phyloP scores from a whole-genome alignment of 2,888 invertebrate genomes.

The Rotaria magnacalcarata region DNA sequence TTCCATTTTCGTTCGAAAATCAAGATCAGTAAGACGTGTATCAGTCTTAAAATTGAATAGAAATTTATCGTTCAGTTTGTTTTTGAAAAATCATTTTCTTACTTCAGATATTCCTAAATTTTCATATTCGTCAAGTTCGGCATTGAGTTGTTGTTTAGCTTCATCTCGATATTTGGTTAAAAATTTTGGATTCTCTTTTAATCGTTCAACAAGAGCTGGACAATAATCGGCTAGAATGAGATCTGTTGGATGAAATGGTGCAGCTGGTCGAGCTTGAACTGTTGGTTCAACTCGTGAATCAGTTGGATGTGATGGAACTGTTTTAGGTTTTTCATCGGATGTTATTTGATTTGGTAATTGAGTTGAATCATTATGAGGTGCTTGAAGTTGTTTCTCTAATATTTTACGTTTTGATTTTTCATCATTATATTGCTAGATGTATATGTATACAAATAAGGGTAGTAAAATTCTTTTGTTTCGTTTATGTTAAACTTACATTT shows the following conservation, averaged over 20 bases:
- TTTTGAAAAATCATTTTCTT: neutral
- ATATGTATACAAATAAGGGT: no score
- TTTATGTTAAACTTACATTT: neutral
- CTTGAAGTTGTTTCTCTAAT: neutral
- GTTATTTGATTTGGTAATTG: neutral
- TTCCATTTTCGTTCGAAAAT: neutral
- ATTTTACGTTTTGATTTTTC: neutral
- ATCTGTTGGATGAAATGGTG: neutral
- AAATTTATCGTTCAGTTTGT: neutral
- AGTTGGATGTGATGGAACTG: neutral
- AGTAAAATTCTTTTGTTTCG: neutral
- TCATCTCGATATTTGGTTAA: constrained; percentile 6
- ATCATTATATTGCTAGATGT: neutral
- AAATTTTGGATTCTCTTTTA: constrained; percentile 15
- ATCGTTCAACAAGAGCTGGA: neutral
- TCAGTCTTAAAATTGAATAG: neutral
- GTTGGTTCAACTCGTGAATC: neutral
- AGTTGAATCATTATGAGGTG: neutral
- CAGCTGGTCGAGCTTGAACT: neutral
- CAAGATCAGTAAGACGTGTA: constrained; percentile 6
- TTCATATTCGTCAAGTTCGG: neutral
- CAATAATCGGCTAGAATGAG: neutral
- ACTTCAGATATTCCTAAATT: neutral
- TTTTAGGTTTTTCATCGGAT: neutral
- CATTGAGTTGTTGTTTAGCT: neutral